These are phyloP conservation scores for Clarias gariepinus DNA, from an alignment of 2,113 vertebrate species.

Conservation along the genomic window DNA sequence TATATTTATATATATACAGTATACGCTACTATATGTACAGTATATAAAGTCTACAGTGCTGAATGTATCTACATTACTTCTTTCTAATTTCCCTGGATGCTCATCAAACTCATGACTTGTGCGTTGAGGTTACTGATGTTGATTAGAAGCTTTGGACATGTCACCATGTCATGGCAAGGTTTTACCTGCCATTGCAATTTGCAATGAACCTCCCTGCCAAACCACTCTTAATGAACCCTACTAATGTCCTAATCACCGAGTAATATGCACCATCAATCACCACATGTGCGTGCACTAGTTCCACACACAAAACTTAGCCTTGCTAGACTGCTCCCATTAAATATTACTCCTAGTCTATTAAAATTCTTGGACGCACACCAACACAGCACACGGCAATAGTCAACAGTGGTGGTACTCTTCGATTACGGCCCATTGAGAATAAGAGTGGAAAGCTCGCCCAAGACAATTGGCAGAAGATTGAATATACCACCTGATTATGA, in stretches of 20 bases:
- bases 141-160: not conserved
- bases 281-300: not conserved
- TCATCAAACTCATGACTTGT: not conserved
- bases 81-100: not conserved
- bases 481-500: slow-evolving; percentile 78
- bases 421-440: slow-evolving; percentile 59
- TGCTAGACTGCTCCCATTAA: not conserved
- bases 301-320: not conserved
- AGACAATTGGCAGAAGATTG: slow-evolving; percentile 71
- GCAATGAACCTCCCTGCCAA: not conserved
- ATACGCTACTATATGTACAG: not conserved
- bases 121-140: not conserved
- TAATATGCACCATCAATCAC: not conserved
- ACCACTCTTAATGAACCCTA: not conserved
- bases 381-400: not conserved
- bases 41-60: not conserved
- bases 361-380: not conserved
- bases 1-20: not conserved
- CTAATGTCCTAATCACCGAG: not conserved
- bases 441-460: slow-evolving; percentile 62
- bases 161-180: not conserved
- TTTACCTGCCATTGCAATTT: not conserved
- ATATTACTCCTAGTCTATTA: not conserved
- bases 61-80: not conserved
- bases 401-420: not conserved